These are phyloP conservation scores for Incurvaria masculella DNA, from an alignment of 2,888 invertebrate species.

Conservation along the genomic window DNA sequence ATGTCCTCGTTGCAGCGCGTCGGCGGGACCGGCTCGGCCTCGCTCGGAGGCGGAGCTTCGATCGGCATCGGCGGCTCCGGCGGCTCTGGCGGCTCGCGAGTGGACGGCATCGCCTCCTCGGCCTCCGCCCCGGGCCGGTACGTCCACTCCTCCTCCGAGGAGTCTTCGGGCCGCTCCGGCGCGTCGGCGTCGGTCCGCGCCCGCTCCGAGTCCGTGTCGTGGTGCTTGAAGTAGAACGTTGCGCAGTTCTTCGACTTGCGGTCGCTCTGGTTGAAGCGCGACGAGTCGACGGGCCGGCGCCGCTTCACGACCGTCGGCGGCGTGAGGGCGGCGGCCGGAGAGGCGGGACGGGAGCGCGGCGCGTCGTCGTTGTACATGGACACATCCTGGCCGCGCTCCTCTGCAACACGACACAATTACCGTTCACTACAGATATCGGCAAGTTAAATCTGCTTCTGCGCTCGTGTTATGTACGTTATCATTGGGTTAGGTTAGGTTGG, in stretches of 20 bases:
- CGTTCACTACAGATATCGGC: no score
- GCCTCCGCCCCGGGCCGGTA: conserved; percentile 54
- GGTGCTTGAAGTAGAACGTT: conserved; percentile 82
- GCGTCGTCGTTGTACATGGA: conserved; percentile 10
- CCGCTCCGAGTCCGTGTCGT: conserved; percentile 82
- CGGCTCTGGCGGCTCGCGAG: conserved; percentile 15
- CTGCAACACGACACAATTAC: neutral
- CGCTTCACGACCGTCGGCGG: conserved; percentile 49
- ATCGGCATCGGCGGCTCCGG: no score
- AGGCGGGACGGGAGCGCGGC: no score
- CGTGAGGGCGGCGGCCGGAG: conserved; percentile 19
- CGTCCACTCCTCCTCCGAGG: conserved; percentile 62
- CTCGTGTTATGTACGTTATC: no score
- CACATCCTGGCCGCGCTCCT: neutral
- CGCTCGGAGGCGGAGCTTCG: no score
- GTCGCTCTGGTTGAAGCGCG: conserved; percentile 67
- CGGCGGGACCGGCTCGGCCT: no score
- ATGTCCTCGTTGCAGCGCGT: conserved; percentile 62
- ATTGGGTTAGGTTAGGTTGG: no score
- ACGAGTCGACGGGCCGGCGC: conserved; percentile 54
- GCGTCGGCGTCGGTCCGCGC: conserved; percentile 54
- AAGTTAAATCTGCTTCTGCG: no score
- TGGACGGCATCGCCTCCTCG: conserved; percentile 51
- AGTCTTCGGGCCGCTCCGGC: conserved; percentile 44
- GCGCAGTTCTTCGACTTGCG: conserved; percentile 79